Base-by-base conservation (phyloP, 2,888 invertebrate species). In the Ochropleura plecta region DNA sequence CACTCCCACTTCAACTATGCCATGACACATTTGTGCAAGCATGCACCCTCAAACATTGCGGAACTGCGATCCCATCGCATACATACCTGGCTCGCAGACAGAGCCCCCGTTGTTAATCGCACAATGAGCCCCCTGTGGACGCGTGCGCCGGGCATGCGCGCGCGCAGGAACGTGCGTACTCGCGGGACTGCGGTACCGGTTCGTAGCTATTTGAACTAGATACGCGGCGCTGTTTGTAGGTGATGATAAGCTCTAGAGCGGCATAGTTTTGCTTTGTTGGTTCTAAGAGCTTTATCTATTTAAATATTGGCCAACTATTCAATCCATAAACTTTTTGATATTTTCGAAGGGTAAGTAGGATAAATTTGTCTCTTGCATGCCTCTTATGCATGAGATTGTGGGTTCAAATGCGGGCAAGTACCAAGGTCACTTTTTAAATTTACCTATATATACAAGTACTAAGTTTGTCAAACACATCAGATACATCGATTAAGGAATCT, bases 41-140 rank as follows among this genome's bases (percentile, higher is more conserved):
- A 70, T 16, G 60, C 67, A 57, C 62, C 57, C 60, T 62, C 51
- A 62, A 78, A 53, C 64, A 60, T 65, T 20, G 30, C 49, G 2
- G 59, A 53, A 65, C 57, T 46, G 49, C 60, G 57, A 9, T 64
- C 48, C 67, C 70, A 73, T 62, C 85, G 82, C 85, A 83, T 82
- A 69, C 71, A 81, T 81, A 16, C 66, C 10, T 55, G 42, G 44
- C 40, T 18, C 9, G 18, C 72, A 40, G 42, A 70, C 73, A 79
- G 67, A 70, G 73, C 30, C 18, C 65, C 57, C 73, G 55, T 78
- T 78, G 79, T 76, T 9, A 46, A 44, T 40, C 59, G 68, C 70
- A 88, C 89, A 88, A 88, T 75, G 84, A 73, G 85, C 80, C 79
- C 87, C 85, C 73, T 86, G 81, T 84, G 87, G 71, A 70, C 53